Evolutionary conservation across 2,888 invertebrate genomes (phyloP).

Genomic region (Plebejus anna): DNA sequence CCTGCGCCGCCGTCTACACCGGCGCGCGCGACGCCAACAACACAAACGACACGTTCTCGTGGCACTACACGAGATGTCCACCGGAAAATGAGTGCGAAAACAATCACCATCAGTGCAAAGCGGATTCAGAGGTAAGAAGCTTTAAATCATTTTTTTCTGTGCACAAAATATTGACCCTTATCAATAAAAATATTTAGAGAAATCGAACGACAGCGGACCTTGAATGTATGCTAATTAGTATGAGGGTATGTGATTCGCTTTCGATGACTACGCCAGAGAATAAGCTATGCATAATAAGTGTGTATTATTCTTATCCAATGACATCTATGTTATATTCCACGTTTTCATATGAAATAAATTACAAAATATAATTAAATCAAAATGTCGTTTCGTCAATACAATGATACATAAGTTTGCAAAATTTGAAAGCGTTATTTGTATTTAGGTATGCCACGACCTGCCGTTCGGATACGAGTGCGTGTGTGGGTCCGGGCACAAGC

Average conservation of each 20-base stretch:
- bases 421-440: neutral
- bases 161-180: neutral
- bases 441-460: slow-evolving; percentile 88
- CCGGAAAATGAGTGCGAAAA: slow-evolving; percentile 96
- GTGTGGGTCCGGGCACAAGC: slow-evolving; percentile 87
- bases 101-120: slow-evolving; percentile 93
- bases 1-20: slow-evolving; percentile 78
- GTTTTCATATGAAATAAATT: no score
- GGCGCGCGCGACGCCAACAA: slow-evolving; percentile 52
- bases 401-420: neutral
- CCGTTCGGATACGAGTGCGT: slow-evolving; percentile 90
- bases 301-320: no score
- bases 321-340: no score
- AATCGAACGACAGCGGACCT: no score
- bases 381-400: no score
- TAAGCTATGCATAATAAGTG: no score
- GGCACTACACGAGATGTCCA: slow-evolving; percentile 95
- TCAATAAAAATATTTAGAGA: no score
- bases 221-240: no score
- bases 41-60: slow-evolving; percentile 82
- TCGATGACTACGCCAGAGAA: no score
- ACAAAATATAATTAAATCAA: no score
- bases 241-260: no score
- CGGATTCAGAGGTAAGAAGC: slow-evolving; percentile 83
- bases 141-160: neutral